These are phyloP conservation scores for Babyrousa celebensis DNA, from an alignment of 2,797 vertebrate species.

Conservation along the genomic window DNA sequence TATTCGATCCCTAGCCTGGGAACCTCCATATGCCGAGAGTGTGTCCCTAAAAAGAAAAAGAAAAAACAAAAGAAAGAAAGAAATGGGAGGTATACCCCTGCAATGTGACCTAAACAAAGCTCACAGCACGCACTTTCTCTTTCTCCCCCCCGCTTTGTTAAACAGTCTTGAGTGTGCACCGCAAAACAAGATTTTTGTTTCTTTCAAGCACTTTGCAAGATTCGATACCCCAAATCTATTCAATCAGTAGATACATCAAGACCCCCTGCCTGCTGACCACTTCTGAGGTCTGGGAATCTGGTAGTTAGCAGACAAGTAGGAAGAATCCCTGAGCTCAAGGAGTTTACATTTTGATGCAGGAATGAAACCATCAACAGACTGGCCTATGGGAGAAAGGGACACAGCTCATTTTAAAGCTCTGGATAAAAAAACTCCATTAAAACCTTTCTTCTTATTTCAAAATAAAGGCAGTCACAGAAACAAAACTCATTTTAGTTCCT, in stretches of 20 bases:
- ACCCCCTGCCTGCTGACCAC: rapidly evolving
- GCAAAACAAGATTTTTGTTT: neutral
- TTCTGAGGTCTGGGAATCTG: neutral
- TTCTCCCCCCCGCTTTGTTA: neutral
- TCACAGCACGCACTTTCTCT: rapidly evolving
- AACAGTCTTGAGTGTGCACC: neutral
- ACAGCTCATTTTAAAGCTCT: neutral
- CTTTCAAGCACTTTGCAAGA: neutral
- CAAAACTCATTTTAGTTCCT: neutral
- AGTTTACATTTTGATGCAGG: neutral
- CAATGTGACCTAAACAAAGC: rapidly evolving
- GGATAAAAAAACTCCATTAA: neutral
- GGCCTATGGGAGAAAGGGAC: neutral
- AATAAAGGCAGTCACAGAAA: neutral
- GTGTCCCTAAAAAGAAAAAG: no score
- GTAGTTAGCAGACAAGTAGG: neutral
- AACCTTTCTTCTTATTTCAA: neutral
- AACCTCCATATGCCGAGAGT: no score
- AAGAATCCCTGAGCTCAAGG: neutral
- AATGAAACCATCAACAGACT: neutral
- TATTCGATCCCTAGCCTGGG: no score
- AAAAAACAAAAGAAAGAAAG: no score
- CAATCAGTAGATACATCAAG: neutral
- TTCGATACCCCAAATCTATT: neutral
- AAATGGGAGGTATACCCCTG: no score